These are phyloP conservation scores for Rhorus exstirpatorius DNA, from an alignment of 2,888 invertebrate genomes.

Conservation along the genomic window DNA sequence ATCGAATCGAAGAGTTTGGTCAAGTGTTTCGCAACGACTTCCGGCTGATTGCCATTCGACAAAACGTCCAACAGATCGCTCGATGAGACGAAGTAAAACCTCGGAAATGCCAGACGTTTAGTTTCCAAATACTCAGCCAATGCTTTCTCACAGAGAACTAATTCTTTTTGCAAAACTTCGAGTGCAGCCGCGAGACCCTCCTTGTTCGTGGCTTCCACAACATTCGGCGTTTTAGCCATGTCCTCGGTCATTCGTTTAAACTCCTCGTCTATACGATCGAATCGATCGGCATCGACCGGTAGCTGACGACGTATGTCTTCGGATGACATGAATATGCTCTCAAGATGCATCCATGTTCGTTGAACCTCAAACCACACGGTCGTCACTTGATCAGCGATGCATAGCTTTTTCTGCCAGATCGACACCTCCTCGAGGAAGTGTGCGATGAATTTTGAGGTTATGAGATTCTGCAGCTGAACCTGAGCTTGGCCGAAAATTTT, in stretches of 20 bases:
- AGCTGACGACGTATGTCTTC: constrained; percentile 98
- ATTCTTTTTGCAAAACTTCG: constrained; percentile 93
- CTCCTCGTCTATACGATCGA: constrained; percentile 95
- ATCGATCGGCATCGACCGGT: constrained; percentile 96
- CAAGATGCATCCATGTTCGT: constrained; percentile 98
- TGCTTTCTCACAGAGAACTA: constrained; percentile 98
- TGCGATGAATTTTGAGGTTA: constrained; percentile 98
- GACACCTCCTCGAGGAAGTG: constrained; percentile 98
- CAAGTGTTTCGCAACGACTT: constrained; percentile 95
- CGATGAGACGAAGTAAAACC: constrained; percentile 98
- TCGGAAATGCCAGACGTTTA: constrained; percentile 97
- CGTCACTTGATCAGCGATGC: constrained; percentile 97
- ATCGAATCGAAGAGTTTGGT: constrained; percentile 98
- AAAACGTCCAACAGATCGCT: constrained; percentile 97
- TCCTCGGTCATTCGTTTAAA: constrained; percentile 94
- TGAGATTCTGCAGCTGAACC: constrained; percentile 98
- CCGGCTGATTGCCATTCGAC: constrained; percentile 98
- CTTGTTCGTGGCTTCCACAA: constrained; percentile 96
- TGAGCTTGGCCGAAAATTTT: constrained; percentile 79
- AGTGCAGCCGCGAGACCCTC: constrained; percentile 92
- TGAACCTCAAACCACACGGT: constrained; percentile 98
- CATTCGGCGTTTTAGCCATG: constrained; percentile 94
- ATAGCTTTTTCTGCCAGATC: constrained; percentile 96
- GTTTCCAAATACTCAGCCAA: constrained; percentile 98
- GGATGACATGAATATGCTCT: constrained; percentile 99